A percentile compares a stretch with the other conserved stretches of the same genome.
Conservation (phyloP, 2,888 invertebrate genomes). For the Drosophila robusta region DNA sequence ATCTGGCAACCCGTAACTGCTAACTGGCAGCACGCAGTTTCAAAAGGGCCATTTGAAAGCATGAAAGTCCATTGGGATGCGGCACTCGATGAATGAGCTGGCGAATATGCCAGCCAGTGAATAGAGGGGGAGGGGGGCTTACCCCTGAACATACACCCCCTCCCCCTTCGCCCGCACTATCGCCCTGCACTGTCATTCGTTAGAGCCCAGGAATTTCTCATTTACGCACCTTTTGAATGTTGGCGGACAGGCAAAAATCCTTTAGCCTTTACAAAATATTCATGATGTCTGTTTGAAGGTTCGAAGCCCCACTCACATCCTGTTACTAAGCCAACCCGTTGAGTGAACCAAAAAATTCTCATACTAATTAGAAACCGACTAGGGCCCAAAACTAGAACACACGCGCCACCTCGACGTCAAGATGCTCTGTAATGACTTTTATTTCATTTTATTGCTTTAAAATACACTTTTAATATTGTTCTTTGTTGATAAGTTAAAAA, state of each 20-base stretch:
- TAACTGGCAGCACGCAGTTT: conserved; percentile 31
- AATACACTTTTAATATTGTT: background rate
- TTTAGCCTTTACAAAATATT: conserved; percentile 17
- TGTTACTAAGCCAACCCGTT: too few relatives aligned
- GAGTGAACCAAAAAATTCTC: conserved; percentile 10
- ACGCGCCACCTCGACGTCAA: background rate
- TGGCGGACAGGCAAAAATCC: conserved; percentile 41
- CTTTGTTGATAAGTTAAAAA: too few relatives aligned
- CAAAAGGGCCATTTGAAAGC: conserved; percentile 45
- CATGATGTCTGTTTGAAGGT: conserved; percentile 23
- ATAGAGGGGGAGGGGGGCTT: conserved; percentile 9
- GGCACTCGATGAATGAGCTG: conserved; percentile 30
- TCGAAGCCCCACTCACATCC: background rate
- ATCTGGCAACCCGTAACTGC: conserved; percentile 21
- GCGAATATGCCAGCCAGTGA: conserved; percentile 24
- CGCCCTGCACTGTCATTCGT: background rate
- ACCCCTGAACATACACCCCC: background rate
- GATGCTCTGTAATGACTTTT: background rate
- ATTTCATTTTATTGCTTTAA: too few relatives aligned
- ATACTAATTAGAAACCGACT: conserved; percentile 42
- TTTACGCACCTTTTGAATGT: conserved; percentile 59
- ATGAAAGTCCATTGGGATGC: conserved; percentile 15
- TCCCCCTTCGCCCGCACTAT: too few relatives aligned
- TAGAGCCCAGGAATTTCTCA: conserved; percentile 53
- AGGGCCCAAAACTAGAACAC: background rate